phyloP scores from a whole-genome alignment of 2,113 vertebrate genomes.

The Loxodonta africana region DNA sequence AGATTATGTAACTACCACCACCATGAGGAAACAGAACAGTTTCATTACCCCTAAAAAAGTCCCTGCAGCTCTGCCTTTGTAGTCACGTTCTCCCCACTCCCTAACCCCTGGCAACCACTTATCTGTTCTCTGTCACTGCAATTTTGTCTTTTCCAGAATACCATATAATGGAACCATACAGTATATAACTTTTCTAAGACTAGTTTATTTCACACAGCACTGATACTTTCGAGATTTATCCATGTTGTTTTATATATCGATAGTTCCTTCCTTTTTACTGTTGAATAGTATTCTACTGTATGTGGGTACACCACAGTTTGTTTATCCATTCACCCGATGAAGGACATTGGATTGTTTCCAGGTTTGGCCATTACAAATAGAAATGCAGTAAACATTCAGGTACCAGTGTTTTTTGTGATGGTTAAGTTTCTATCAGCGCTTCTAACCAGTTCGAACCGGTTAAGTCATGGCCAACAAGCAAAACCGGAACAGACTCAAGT shows the following conservation, averaged over 20 bases:
- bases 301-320: neutral
- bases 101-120: neutral
- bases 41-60: neutral
- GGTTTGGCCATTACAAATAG: neutral
- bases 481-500: no score
- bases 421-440: neutral
- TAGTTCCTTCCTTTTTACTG: neutral
- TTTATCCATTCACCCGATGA: constrained; percentile 38
- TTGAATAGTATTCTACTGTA: neutral
- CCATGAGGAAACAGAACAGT: neutral
- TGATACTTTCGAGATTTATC: neutral
- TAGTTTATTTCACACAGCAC: neutral
- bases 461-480: no score
- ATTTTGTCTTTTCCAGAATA: constrained; percentile 42
- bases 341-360: constrained; percentile 40
- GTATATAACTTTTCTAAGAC: neutral
- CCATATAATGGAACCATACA: neutral
- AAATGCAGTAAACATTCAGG: neutral
- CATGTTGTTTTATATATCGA: neutral
- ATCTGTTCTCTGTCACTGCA: neutral
- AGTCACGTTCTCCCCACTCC: neutral
- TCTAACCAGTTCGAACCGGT: no score
- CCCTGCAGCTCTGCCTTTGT: neutral
- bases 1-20: neutral
- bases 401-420: constrained; percentile 47